phyloP scores from a whole-genome alignment of 2,797 vertebrate genomes.

The Pachyuromys duprasi region DNA sequence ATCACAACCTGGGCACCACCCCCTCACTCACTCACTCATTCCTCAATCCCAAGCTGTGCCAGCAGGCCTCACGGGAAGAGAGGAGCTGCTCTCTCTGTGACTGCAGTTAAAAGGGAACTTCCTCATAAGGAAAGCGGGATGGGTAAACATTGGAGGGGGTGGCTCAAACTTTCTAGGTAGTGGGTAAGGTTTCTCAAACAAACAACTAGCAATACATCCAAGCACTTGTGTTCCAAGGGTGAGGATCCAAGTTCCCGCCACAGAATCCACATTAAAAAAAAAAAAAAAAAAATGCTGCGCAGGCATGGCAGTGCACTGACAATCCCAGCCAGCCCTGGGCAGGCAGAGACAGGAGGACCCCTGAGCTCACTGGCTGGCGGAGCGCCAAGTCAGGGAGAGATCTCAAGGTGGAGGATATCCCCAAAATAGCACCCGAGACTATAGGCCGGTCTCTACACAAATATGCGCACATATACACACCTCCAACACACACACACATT shows the following conservation, averaged over 20 bases:
- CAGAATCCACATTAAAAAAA: background rate
- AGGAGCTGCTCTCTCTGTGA: slow-evolving; percentile 54
- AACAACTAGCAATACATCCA: background rate
- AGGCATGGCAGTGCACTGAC: background rate
- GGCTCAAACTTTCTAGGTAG: slow-evolving; percentile 54
- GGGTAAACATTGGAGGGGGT: slow-evolving; percentile 27
- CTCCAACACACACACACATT: background rate
- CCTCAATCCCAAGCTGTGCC: slow-evolving; percentile 75
- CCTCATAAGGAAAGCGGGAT: slow-evolving; percentile 66
- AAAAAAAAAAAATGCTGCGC: background rate
- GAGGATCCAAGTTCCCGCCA: background rate
- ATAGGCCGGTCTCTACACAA: too few species aligned
- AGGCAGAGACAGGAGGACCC: background rate
- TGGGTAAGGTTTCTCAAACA: slow-evolving; percentile 36
- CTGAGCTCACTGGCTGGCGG: background rate
- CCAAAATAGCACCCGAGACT: background rate
- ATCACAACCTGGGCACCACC: slow-evolving; percentile 71
- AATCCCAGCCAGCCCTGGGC: background rate
- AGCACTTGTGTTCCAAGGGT: background rate
- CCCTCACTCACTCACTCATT: slow-evolving; percentile 67
- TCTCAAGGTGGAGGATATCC: background rate
- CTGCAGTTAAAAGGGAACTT: slow-evolving; percentile 23
- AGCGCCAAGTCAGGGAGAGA: background rate
- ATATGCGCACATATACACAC: background rate
- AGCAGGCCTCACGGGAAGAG: slow-evolving; percentile 16